Evolutionary conservation across 2,113 vertebrate genomes (phyloP).

Genomic region (Anguilla japonica): DNA sequence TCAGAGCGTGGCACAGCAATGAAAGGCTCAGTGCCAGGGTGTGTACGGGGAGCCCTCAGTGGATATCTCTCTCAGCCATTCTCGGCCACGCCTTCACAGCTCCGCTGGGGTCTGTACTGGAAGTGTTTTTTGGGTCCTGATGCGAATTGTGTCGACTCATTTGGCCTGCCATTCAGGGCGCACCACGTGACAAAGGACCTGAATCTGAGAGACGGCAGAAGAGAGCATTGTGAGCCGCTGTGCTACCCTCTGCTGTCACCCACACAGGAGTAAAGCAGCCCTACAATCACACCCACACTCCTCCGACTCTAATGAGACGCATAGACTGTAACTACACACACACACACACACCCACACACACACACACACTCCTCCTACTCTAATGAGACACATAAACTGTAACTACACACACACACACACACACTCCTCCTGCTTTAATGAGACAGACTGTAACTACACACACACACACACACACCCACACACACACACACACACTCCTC

Average conservation of each 20-base stretch:
- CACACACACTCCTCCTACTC: too few species aligned
- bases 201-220: neutral
- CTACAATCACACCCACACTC: too few species aligned
- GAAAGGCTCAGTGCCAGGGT: neutral
- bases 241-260: neutral
- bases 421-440: too few species aligned
- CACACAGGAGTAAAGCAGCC: neutral
- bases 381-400: too few species aligned
- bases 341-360: too few species aligned
- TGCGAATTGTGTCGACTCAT: neutral
- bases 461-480: too few species aligned
- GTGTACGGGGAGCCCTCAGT: too few species aligned
- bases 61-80: neutral
- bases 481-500: too few species aligned
- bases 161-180: neutral
- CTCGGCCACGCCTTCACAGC: neutral
- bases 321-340: too few species aligned
- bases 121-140: neutral
- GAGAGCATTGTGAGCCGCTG: neutral
- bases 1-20: neutral
- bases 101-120: neutral
- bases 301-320: too few species aligned
- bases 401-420: too few species aligned
- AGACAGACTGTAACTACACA: too few species aligned
- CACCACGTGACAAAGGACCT: neutral